Evolutionary conservation across 1,140 invertebrate species (phyloP).

Genomic region (Pogonognathellus flavescens): DNA sequence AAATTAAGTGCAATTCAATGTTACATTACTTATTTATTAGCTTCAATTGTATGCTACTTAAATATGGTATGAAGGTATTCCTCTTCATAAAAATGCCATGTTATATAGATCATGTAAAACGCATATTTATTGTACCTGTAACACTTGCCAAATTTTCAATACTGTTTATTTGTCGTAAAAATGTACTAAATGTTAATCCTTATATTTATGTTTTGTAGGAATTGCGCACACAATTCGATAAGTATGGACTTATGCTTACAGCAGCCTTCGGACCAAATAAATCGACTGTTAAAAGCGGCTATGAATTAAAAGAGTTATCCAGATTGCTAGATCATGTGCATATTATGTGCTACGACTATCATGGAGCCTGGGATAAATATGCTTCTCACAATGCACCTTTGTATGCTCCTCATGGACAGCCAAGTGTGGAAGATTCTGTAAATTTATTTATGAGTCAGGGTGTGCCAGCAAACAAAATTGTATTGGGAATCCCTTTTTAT

Average conservation of each 20-base stretch:
- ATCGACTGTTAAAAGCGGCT: slow-evolving; percentile 79
- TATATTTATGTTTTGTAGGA: slow-evolving; percentile 71
- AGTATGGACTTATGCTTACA: slow-evolving; percentile 77
- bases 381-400: slow-evolving; percentile 80
- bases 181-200: no score
- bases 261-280: slow-evolving; percentile 82
- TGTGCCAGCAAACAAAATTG: slow-evolving; percentile 80
- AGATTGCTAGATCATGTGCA: slow-evolving; percentile 85
- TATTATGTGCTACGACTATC: slow-evolving; percentile 92
- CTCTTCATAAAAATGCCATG: no score
- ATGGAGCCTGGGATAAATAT: slow-evolving; percentile 84
- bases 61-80: no score
- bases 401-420: slow-evolving; percentile 31
- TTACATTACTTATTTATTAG: no score
- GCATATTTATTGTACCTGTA: no score
- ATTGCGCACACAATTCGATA: slow-evolving; percentile 76
- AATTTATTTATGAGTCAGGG: slow-evolving; percentile 72
- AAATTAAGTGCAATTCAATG: no score
- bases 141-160: no score
- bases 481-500: slow-evolving; percentile 86
- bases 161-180: no score
- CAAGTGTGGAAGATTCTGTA: slow-evolving; percentile 58
- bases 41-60: no score
- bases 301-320: slow-evolving; percentile 81
- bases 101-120: no score